Evolutionary conservation across 1,140 invertebrate genomes (phyloP).

Genomic region (Zelostemma sp.): DNA sequence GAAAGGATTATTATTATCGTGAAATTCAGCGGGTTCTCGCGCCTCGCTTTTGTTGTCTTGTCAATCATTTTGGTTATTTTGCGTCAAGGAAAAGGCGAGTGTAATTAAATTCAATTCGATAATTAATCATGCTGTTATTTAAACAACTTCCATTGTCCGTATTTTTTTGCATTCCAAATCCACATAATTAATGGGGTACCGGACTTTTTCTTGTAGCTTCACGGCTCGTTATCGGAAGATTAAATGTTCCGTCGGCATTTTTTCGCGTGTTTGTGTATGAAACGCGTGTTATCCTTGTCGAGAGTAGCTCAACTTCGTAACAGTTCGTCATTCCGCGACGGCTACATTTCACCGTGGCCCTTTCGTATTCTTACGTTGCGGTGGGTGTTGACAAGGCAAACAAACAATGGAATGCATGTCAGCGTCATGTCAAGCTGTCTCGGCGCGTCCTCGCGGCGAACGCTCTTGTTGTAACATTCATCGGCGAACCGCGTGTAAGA

Average conservation of each 20-base stretch:
- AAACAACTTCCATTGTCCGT: too few species aligned
- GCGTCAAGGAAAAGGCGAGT: too few species aligned
- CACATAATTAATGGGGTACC: too few species aligned
- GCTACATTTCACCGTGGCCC: conserved; percentile 3
- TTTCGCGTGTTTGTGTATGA: not conserved
- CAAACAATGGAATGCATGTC: conserved; percentile 61
- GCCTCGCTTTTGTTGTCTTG: too few species aligned
- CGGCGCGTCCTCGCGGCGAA: conserved; percentile 32
- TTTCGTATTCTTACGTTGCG: conserved; percentile 32
- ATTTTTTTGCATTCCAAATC: too few species aligned
- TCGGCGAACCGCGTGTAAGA: conserved; percentile 33
- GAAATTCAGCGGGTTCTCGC: not conserved
- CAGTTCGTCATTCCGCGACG: not conserved
- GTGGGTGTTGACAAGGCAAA: conserved; percentile 57
- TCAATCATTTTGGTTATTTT: not conserved
- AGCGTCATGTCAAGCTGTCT: conserved; percentile 57
- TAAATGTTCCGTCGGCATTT: not conserved
- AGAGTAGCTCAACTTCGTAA: not conserved
- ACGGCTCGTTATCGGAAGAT: too few species aligned
- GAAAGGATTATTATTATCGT: not conserved
- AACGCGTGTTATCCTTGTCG: not conserved
- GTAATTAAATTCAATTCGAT: too few species aligned
- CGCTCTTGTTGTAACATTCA: conserved; percentile 39
- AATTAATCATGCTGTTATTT: too few species aligned
- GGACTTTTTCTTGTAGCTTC: too few species aligned